These are phyloP conservation scores for Caiman crocodilus DNA, from an alignment of 2,797 vertebrate genomes.

Conservation along the genomic window DNA sequence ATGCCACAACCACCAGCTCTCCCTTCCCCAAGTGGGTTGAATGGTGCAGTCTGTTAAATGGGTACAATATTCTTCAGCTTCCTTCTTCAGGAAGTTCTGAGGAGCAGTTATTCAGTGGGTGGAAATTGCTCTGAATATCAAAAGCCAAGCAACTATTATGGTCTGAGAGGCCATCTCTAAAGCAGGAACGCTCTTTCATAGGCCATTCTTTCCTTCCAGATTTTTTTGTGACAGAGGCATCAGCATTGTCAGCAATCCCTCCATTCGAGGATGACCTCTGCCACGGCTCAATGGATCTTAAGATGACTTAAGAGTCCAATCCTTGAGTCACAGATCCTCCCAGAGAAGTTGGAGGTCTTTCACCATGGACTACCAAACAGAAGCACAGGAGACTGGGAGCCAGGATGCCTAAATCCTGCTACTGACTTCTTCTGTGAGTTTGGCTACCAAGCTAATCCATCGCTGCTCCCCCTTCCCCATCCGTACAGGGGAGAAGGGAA, in stretches of 20 bases:
- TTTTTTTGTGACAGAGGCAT: neutral
- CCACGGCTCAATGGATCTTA: no score
- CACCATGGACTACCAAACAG: slow-evolving; percentile 45
- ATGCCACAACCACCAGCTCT: neutral
- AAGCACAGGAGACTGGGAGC: neutral
- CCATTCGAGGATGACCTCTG: no score
- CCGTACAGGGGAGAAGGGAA: neutral
- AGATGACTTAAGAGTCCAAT: no score
- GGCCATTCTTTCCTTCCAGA: neutral
- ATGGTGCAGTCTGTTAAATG: neutral
- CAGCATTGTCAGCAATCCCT: no score
- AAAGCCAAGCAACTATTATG: neutral
- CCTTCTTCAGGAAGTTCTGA: slow-evolving; percentile 25
- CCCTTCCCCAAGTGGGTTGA: neutral
- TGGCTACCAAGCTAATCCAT: slow-evolving; percentile 12
- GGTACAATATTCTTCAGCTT: neutral
- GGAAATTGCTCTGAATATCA: neutral
- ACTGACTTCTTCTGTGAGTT: slow-evolving; percentile 35
- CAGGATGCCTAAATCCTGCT: neutral
- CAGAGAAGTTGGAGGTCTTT: neutral
- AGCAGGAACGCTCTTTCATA: neutral
- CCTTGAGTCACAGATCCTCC: no score
- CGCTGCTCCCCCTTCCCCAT: neutral
- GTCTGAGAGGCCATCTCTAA: neutral
- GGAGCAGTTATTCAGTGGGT: neutral